These are phyloP conservation scores for Callospermophilus lateralis DNA, from an alignment of 2,113 vertebrate species.

Conservation along the genomic window DNA sequence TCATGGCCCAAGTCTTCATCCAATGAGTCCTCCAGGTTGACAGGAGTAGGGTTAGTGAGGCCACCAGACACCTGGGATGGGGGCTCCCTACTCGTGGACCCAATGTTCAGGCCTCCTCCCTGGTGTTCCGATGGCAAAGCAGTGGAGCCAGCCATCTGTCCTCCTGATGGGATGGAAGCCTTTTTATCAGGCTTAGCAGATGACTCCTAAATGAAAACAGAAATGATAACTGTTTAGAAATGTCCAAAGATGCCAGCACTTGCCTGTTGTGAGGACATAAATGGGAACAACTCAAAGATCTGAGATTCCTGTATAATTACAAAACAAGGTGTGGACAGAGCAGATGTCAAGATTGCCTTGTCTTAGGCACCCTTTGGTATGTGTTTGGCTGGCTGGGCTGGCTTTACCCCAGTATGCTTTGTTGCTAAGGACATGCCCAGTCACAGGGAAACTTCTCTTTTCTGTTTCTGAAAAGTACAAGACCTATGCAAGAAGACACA, in stretches of 20 bases:
- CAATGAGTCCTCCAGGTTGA: conserved; percentile 87
- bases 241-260: not conserved
- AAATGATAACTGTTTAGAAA: conserved; percentile 34
- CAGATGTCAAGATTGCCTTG: not conserved
- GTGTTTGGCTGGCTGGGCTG: not conserved
- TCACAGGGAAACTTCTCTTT: not conserved
- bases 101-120: conserved; percentile 81
- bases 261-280: not conserved
- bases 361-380: not conserved
- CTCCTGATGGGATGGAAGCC: conserved; percentile 77
- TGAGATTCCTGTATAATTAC: not conserved
- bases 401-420: not conserved
- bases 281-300: not conserved
- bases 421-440: not conserved
- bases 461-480: conserved; percentile 28
- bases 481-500: not conserved
- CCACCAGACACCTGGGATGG: conserved; percentile 74
- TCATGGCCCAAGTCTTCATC: conserved; percentile 86
- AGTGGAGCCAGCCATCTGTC: conserved; percentile 81
- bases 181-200: conserved; percentile 88
- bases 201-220: conserved; percentile 84
- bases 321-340: not conserved
- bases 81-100: conserved; percentile 79
- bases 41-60: conserved; percentile 69
- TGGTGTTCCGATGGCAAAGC: conserved; percentile 84